These are phyloP conservation scores for Tipula vernalis DNA, from an alignment of 2,888 invertebrate species.

Conservation along the genomic window DNA sequence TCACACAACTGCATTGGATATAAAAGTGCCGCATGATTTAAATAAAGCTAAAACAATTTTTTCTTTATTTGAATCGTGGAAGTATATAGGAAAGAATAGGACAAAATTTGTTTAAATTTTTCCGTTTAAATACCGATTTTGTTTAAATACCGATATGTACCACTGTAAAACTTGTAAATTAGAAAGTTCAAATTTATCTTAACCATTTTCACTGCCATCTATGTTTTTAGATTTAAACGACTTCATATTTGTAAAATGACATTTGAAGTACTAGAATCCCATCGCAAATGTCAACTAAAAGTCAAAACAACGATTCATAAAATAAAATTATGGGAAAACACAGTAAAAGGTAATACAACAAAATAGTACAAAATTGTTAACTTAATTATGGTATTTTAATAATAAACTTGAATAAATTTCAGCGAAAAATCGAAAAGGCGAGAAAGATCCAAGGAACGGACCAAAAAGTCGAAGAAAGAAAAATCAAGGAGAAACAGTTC, in stretches of 20 bases:
- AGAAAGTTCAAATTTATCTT: too few relatives aligned
- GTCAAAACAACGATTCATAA: not conserved
- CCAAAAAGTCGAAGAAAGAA: not conserved
- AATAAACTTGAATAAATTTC: not conserved
- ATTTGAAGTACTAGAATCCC: not conserved
- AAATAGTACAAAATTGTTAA: not conserved
- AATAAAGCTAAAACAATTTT: too few relatives aligned
- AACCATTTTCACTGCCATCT: not conserved
- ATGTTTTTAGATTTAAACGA: not conserved
- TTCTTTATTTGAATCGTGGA: too few relatives aligned
- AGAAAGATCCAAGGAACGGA: not conserved
- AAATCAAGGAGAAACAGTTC: not conserved
- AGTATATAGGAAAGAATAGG: too few relatives aligned
- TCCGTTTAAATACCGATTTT: too few relatives aligned
- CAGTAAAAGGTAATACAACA: not conserved
- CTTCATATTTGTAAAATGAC: not conserved
- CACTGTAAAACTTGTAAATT: too few relatives aligned
- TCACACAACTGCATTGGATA: too few relatives aligned
- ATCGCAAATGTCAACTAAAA: not conserved
- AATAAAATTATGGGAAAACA: not conserved
- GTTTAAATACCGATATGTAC: too few relatives aligned
- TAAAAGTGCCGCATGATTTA: too few relatives aligned
- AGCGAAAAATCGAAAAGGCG: not conserved
- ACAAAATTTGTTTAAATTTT: too few relatives aligned
- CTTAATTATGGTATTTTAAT: not conserved